Evolutionary conservation across 2,113 vertebrate species (phyloP).

Genomic region (Craseonycteris thonglongyai): DNA sequence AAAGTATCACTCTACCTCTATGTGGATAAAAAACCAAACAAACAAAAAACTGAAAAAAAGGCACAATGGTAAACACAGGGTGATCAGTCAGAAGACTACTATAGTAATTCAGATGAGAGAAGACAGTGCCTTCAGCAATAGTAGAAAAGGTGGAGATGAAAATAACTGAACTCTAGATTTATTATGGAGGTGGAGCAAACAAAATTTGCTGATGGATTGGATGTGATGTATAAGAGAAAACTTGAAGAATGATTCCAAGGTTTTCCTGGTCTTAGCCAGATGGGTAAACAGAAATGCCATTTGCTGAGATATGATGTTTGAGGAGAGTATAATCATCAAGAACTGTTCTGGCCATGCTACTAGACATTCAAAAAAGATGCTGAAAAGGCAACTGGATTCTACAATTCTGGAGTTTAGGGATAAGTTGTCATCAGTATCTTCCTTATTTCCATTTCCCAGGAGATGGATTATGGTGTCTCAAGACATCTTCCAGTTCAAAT

Average conservation of each 20-base stretch:
- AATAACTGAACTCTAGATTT: neutral
- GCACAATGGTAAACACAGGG: neutral
- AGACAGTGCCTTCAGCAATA: neutral
- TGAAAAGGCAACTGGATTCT: neutral
- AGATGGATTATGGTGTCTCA: neutral
- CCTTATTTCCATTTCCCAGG: neutral
- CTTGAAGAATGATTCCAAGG: slow-evolving; percentile 12
- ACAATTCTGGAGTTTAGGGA: neutral
- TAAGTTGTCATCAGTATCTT: neutral
- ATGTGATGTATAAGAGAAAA: neutral
- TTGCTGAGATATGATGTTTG: neutral
- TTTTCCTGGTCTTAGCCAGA: neutral
- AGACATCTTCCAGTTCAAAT: neutral
- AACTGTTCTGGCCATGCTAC: neutral
- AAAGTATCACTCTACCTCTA: neutral
- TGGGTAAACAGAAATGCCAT: neutral
- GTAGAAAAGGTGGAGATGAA: neutral
- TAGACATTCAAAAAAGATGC: neutral
- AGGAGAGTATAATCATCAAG: neutral
- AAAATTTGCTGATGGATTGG: neutral
- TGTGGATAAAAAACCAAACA: neutral
- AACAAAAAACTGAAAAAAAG: no score
- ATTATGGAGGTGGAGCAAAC: neutral
- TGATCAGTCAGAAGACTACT: neutral
- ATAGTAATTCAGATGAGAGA: neutral